These are phyloP conservation scores for Drosophila tani DNA, from an alignment of 1,140 invertebrate species.

Conservation along the genomic window DNA sequence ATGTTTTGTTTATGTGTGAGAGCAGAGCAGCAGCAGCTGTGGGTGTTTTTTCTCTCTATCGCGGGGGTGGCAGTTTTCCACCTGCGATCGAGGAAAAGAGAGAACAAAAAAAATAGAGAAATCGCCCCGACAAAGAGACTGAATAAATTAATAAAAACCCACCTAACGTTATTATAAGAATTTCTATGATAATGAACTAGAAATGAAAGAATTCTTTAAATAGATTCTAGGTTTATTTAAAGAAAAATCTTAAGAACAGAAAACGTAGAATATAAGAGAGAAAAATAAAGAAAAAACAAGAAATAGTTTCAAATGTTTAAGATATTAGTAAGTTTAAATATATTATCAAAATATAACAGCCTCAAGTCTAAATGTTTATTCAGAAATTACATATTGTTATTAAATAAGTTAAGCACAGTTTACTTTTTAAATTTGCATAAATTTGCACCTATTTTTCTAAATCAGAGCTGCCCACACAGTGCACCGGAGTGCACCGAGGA, in stretches of 20 bases:
- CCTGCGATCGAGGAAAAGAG: slow-evolving; percentile 12
- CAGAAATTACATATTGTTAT: no score
- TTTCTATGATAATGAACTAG: not conserved
- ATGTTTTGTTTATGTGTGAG: slow-evolving; percentile 24
- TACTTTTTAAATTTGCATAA: no score
- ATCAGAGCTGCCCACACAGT: no score
- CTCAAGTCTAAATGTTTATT: no score
- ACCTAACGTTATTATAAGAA: not conserved
- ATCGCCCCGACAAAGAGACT: slow-evolving; percentile 15
- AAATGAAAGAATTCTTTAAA: not conserved
- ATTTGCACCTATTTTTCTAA: no score
- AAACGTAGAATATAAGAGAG: no score
- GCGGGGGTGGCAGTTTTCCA: slow-evolving; percentile 15
- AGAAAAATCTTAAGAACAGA: no score
- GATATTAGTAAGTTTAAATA: no score
- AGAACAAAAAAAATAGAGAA: slow-evolving; percentile 11
- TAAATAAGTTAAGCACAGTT: no score
- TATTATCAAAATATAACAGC: not conserved
- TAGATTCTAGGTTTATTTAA: no score
- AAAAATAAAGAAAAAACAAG: not conserved
- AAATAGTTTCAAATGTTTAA: not conserved
- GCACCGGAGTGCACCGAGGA: no score
- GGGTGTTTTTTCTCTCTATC: slow-evolving; percentile 10
- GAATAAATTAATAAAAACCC: slow-evolving; percentile 13
- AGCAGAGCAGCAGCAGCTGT: slow-evolving; percentile 17